Conservation (phyloP, 1,140 invertebrate genomes). For the Ips typographus region DNA sequence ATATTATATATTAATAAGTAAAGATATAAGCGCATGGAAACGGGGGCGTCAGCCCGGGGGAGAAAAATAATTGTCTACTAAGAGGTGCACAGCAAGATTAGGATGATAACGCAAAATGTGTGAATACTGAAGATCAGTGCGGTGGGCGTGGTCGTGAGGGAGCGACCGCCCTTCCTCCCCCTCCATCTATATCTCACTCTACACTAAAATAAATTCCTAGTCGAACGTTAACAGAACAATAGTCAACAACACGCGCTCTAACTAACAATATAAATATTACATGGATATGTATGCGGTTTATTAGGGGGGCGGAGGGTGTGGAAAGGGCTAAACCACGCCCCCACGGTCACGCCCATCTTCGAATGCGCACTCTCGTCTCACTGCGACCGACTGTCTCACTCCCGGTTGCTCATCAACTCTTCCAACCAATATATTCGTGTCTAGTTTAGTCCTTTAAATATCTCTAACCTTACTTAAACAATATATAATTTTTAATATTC, state of each 20-base stretch:
- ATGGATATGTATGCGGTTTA: slow-evolving; percentile 53
- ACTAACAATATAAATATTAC: slow-evolving; percentile 49
- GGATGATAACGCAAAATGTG: slow-evolving; percentile 18
- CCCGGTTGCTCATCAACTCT: slow-evolving; percentile 34
- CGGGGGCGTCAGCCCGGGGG: slow-evolving; percentile 32
- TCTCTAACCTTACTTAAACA: slow-evolving; percentile 47
- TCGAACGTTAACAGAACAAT: slow-evolving; percentile 53
- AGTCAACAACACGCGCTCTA: slow-evolving; percentile 50
- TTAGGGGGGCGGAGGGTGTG: slow-evolving; percentile 42
- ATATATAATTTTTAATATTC: slow-evolving; percentile 36
- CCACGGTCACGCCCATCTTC: slow-evolving; percentile 8
- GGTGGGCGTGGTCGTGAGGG: slow-evolving; percentile 15
- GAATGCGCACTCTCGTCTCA: slow-evolving; percentile 35
- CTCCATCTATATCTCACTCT: slow-evolving; percentile 13
- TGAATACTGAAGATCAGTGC: slow-evolving; percentile 45
- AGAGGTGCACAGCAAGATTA: slow-evolving; percentile 41
- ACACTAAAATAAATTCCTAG: slow-evolving; percentile 50
- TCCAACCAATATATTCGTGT: slow-evolving; percentile 24
- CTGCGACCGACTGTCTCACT: slow-evolving; percentile 44
- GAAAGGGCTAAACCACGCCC: no score
- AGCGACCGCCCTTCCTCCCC: background rate
- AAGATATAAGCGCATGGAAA: slow-evolving; percentile 41
- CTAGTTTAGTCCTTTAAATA: slow-evolving; percentile 42
- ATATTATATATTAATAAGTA: slow-evolving; percentile 41
- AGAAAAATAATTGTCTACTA: slow-evolving; percentile 30